These are phyloP conservation scores for Ochropacha duplaris DNA, from an alignment of 2,888 invertebrate genomes.

Conservation along the genomic window DNA sequence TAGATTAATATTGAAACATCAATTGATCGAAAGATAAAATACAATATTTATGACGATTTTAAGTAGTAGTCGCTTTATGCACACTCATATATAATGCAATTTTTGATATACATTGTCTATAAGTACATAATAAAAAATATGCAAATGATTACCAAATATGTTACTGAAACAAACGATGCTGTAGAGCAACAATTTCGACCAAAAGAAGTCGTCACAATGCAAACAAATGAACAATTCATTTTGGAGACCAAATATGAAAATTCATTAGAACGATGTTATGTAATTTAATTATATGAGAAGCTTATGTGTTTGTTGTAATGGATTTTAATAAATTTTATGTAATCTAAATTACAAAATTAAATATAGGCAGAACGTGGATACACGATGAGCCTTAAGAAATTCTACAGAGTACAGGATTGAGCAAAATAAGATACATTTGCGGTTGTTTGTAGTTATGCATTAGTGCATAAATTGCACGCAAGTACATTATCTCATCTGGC, in stretches of 20 bases:
- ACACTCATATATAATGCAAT: conserved; percentile 7
- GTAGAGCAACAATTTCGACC: neutral
- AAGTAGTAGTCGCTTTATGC: neutral
- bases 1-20: conserved; percentile 10
- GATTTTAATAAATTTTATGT: too few relatives aligned
- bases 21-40: neutral
- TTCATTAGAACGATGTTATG: too few relatives aligned
- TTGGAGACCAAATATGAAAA: neutral
- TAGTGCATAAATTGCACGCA: conserved; percentile 69
- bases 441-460: conserved; percentile 61
- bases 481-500: conserved; percentile 68
- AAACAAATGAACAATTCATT: conserved; percentile 7
- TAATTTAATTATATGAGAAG: neutral
- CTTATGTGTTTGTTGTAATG: too few relatives aligned
- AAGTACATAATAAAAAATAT: conserved; percentile 20
- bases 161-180: conserved; percentile 6
- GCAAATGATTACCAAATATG: conserved; percentile 24
- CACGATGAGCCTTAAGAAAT: too few relatives aligned
- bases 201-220: neutral
- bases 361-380: too few relatives aligned
- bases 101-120: conserved; percentile 20
- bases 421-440: conserved; percentile 62
- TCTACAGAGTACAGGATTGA: conserved; percentile 26
- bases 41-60: neutral
- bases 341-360: too few relatives aligned